Percentiles rank a stretch among this genome's conserved stretches.
These are phyloP conservation scores for Bos indicus DNA, from an alignment of 2,113 vertebrate genomes.

Conservation along the genomic window DNA sequence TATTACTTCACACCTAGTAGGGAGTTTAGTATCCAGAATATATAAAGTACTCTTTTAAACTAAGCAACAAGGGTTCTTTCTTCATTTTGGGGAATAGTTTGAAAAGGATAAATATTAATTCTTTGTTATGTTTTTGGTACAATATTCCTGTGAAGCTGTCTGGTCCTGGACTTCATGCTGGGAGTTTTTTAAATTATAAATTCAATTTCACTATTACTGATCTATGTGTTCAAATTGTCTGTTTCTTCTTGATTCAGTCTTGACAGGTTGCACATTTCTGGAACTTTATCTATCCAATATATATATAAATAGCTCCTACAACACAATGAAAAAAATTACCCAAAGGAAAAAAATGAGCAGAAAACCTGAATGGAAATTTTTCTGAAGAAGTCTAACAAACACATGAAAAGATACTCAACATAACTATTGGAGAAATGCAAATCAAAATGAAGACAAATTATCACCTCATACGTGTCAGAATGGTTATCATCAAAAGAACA, in stretches of 20 bases:
- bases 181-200: not conserved
- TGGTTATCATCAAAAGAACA: not conserved
- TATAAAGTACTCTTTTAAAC: not conserved
- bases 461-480: not conserved
- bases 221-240: not conserved
- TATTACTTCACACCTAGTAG: not conserved
- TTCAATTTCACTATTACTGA: not conserved
- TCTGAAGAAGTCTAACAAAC: not conserved
- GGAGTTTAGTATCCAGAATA: not conserved
- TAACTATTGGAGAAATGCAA: not conserved
- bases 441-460: not conserved
- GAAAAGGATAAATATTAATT: not conserved
- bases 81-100: not conserved
- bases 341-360: not conserved
- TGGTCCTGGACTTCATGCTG: not conserved
- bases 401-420: not conserved
- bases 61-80: not conserved
- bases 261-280: not conserved
- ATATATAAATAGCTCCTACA: not conserved
- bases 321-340: not conserved
- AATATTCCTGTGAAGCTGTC: not conserved
- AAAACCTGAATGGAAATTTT: not conserved
- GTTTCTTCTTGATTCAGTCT: not conserved
- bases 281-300: not conserved
- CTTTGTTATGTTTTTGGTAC: not conserved